These are phyloP conservation scores for Cyclura pinguis DNA, from an alignment of 2,797 vertebrate genomes.

Conservation along the genomic window DNA sequence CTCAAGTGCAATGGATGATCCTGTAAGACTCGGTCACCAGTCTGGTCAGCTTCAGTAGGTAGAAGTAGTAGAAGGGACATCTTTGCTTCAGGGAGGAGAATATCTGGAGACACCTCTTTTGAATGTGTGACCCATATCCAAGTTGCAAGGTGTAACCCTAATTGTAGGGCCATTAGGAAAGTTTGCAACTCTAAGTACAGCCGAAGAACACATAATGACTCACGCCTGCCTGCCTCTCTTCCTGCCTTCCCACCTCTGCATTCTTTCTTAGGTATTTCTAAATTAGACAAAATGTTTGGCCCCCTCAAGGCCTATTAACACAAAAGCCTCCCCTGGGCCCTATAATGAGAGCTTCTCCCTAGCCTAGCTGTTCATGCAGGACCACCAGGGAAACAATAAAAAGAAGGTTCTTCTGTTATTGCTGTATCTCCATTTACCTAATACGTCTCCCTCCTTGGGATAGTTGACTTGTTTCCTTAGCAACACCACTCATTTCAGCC, in stretches of 20 bases:
- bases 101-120: neutral
- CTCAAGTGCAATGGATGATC: neutral
- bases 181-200: neutral
- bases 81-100: neutral
- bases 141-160: neutral
- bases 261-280: slow-evolving; percentile 9
- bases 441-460: slow-evolving; percentile 71
- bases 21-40: neutral
- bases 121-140: neutral
- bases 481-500: slow-evolving; percentile 74
- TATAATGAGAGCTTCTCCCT: slow-evolving; percentile 62
- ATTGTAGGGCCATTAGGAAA: neutral
- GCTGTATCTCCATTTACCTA: slow-evolving; percentile 81
- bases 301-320: slow-evolving; percentile 49
- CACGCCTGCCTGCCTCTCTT: neutral
- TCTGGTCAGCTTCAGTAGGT: neutral
- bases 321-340: slow-evolving; percentile 39
- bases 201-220: neutral
- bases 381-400: slow-evolving; percentile 82
- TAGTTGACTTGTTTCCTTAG: slow-evolving; percentile 81
- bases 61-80: neutral
- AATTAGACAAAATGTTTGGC: slow-evolving; percentile 58
- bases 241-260: neutral
- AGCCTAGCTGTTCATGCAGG: slow-evolving; percentile 64
- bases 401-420: slow-evolving; percentile 79